Conservation (phyloP, 1,140 invertebrate genomes). For the Plectrocnemia conspersa region DNA sequence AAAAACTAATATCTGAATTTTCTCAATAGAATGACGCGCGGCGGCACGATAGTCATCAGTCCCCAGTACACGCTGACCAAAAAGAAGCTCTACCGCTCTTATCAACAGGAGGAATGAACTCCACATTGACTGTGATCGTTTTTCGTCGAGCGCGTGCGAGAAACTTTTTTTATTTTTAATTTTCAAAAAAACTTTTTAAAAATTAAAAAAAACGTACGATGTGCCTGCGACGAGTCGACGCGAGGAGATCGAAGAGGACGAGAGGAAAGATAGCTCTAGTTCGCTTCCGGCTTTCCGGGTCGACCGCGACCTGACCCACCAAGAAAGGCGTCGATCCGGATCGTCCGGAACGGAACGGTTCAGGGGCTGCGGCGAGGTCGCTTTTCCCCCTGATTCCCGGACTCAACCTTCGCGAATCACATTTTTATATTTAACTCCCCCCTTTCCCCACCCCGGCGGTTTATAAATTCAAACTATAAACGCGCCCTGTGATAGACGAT, state of each 20-base stretch:
- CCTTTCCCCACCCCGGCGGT: slow-evolving; percentile 23
- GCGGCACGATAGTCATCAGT: slow-evolving; percentile 79
- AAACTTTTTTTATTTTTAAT: background rate
- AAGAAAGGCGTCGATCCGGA: background rate
- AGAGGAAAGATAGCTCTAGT: too few species aligned
- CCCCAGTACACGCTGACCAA: slow-evolving; percentile 77
- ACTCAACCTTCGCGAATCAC: slow-evolving; percentile 8
- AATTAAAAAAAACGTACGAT: background rate
- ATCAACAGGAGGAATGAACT: slow-evolving; percentile 52
- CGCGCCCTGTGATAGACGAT: slow-evolving; percentile 32
- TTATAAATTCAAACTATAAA: slow-evolving; percentile 33
- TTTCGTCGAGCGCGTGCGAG: background rate
- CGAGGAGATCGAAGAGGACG: background rate
- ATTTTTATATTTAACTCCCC: slow-evolving; percentile 28
- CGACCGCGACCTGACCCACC: background rate
- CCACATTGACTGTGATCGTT: slow-evolving; percentile 7
- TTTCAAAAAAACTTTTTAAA: background rate
- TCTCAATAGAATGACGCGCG: slow-evolving; percentile 65
- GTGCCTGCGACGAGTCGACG: background rate
- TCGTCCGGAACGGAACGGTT: background rate
- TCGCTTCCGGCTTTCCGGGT: too few species aligned
- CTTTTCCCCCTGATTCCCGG: slow-evolving; percentile 7
- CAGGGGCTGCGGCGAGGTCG: slow-evolving; percentile 9
- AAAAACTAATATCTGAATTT: slow-evolving; percentile 5
- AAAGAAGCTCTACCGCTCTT: slow-evolving; percentile 80